A percentile compares a stretch with the other conserved stretches of the same genome.
These are phyloP conservation scores for Sebastes taczanowskii DNA, from an alignment of 2,797 vertebrate species.

Conservation along the genomic window DNA sequence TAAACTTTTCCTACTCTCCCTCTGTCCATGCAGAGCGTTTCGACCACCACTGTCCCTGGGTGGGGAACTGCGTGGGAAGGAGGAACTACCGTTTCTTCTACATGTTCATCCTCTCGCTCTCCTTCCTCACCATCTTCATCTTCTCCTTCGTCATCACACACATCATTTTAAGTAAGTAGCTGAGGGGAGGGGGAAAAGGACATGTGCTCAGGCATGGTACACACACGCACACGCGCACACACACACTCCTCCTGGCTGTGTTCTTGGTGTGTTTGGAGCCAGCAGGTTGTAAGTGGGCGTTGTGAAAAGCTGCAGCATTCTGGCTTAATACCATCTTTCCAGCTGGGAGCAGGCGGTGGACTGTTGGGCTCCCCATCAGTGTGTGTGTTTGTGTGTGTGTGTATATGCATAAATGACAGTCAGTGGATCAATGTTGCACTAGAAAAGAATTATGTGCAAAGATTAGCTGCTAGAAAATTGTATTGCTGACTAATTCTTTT, in stretches of 20 bases:
- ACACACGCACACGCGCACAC: background rate
- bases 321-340: slow-evolving; percentile 64
- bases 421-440: slow-evolving; percentile 17
- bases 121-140: slow-evolving; percentile 99
- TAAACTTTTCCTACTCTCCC: background rate
- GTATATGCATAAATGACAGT: slow-evolving; percentile 9
- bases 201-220: background rate
- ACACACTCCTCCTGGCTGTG: slow-evolving; percentile 16
- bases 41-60: slow-evolving; percentile 99
- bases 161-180: slow-evolving; percentile 96
- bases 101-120: slow-evolving; percentile 99
- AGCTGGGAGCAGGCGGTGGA: slow-evolving; percentile 56
- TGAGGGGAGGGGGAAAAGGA: background rate
- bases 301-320: slow-evolving; percentile 60
- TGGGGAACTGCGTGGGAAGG: slow-evolving; percentile 99
- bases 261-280: slow-evolving; percentile 47
- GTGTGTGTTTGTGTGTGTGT: background rate
- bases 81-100: slow-evolving; percentile 99
- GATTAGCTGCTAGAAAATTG: slow-evolving; percentile 4
- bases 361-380: slow-evolving; percentile 13
- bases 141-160: slow-evolving; percentile 98
- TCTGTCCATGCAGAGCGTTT: slow-evolving; percentile 88
- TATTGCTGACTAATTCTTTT: background rate
- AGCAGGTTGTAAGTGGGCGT: slow-evolving; percentile 74
- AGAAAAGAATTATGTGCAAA: background rate